A percentile compares a stretch with the other conserved stretches of the same genome.
Evolutionary conservation across 2,888 invertebrate genomes (phyloP).

Genomic region (Eristalis intricaria): DNA sequence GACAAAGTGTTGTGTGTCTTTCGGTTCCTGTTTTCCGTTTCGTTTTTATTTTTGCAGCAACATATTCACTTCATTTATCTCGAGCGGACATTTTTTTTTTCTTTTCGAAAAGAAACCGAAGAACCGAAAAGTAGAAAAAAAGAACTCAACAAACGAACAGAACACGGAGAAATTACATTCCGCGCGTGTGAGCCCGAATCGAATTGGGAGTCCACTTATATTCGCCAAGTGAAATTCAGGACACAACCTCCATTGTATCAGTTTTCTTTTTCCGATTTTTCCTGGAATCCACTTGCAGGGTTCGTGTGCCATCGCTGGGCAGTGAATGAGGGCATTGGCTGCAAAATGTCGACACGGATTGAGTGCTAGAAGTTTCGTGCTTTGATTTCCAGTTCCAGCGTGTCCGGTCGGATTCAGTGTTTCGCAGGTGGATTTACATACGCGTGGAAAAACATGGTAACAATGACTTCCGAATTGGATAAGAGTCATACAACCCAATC

Average conservation of each 20-base stretch:
- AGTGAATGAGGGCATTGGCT: conserved; percentile 19
- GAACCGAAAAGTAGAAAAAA: background rate
- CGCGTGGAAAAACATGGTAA: conserved; percentile 78
- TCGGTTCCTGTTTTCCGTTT: conserved; percentile 68
- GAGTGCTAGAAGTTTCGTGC: conserved; percentile 27
- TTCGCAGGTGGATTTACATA: conserved; percentile 29
- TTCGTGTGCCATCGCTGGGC: conserved; percentile 22
- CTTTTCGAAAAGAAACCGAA: too few relatives aligned
- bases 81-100: background rate
- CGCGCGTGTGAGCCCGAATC: conserved; percentile 19
- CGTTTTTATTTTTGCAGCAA: conserved; percentile 51
- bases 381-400: background rate
- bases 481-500: conserved; percentile 76
- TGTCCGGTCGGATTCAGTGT: conserved; percentile 6
- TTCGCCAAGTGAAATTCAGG: conserved; percentile 49
- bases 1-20: conserved; percentile 58
- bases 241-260: conserved; percentile 55
- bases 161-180: background rate
- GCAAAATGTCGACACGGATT: conserved; percentile 43
- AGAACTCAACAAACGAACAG: background rate
- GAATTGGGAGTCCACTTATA: conserved; percentile 9
- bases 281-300: conserved; percentile 7
- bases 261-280: conserved; percentile 25
- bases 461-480: conserved; percentile 81
- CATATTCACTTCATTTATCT: conserved; percentile 29